A percentile compares a stretch with the other conserved stretches of the same genome.
phyloP scores from a whole-genome alignment of 1,140 invertebrate genomes.

The Drosophila chauvacae region DNA sequence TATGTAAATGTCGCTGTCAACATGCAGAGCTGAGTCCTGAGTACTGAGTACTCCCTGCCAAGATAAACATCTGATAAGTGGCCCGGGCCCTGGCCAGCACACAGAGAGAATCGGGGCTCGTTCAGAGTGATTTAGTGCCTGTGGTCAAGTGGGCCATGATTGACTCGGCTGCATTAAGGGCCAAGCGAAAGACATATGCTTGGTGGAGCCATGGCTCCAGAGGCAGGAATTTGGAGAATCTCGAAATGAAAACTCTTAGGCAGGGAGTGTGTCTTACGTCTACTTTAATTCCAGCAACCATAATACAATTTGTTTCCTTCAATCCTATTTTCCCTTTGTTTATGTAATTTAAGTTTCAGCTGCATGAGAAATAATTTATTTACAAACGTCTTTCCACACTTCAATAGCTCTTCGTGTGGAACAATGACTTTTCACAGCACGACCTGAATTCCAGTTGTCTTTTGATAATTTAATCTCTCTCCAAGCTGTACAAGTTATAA shows the following conservation, averaged over 20 bases:
- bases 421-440: background rate
- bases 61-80: slow-evolving; percentile 79
- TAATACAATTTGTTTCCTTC: slow-evolving; percentile 2
- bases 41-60: slow-evolving; percentile 56
- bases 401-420: background rate
- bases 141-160: slow-evolving; percentile 77
- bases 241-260: slow-evolving; percentile 20
- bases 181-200: slow-evolving; percentile 52
- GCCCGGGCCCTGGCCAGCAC: slow-evolving; percentile 18
- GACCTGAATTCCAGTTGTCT: background rate
- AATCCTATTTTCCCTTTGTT: background rate
- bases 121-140: slow-evolving; percentile 77
- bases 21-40: slow-evolving; percentile 46
- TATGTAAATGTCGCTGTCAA: slow-evolving; percentile 78
- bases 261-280: background rate
- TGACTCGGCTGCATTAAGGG: slow-evolving; percentile 56
- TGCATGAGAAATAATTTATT: background rate
- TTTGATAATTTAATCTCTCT: slow-evolving; percentile 10
- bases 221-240: slow-evolving; percentile 34
- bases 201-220: background rate
- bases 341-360: background rate
- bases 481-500: background rate
- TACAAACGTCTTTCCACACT: background rate
- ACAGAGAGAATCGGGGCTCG: slow-evolving; percentile 50
- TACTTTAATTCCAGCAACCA: slow-evolving; percentile 4